Evolutionary conservation across 1,140 invertebrate species (phyloP), one percentile per base, ranked within the genome.

Genomic region (Meloidogyne chitwoodi): DNA sequence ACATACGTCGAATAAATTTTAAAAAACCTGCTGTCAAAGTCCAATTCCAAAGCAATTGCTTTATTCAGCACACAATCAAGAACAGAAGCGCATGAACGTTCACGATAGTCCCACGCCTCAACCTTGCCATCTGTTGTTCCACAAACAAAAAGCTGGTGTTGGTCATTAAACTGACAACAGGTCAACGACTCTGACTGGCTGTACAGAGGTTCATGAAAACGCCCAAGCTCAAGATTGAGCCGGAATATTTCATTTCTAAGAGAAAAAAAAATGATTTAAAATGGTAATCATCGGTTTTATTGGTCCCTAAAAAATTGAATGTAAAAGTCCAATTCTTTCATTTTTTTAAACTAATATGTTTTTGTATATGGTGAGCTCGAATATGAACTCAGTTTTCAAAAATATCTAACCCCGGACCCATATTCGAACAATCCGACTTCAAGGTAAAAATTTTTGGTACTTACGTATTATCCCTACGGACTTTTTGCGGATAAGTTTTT

Each of bases 51-150:
- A 87, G 56, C 90, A 88, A 81, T 91, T 89, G 80, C 91, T 88
- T 68, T 90, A 88, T 29, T 91, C 62, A 94, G 89, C 14, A 92
- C 94, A 88, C 93, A 94, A 88, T 98, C 95, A 6, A 99, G 88
- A 38, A 91, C 90, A 34, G 92, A 93, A 79, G 93, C 93, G 87
- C 91, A 90, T 29, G 90, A 91, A 81, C 92, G 91, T 3, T 90
- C 90, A 75, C 95, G 89, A 44, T 94, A 93, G 90, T 99, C 96
- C 94, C 94, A 99, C 1, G 94, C 94, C 89, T 98, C 95, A 5
- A 99, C 91, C 85, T 91, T 91, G 0, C 96, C 96, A 87, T 95
- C 92, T 81, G 92, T 91, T n/a, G 93, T 95, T 10, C 96, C 96
- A 84, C 92, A 91, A 4, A 93, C 87, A 56, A 99, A 87, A 41